Evolutionary conservation across 1,140 invertebrate species (phyloP).

Genomic region (Ruditapes philippinarum): DNA sequence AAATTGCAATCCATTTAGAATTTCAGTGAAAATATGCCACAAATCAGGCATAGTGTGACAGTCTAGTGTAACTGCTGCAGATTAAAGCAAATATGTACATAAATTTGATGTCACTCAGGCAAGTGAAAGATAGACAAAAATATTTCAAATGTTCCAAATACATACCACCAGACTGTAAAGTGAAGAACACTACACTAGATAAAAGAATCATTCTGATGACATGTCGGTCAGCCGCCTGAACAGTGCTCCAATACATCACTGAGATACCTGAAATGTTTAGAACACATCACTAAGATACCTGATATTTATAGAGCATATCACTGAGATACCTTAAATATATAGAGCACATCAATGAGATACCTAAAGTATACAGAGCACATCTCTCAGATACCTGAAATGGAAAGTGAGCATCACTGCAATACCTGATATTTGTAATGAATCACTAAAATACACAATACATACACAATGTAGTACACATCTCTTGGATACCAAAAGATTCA

Average conservation of each 20-base stretch:
- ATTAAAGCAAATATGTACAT: too few species aligned
- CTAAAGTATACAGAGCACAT: slow-evolving; percentile 75
- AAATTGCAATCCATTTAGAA: too few species aligned
- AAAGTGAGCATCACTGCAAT: slow-evolving; percentile 82
- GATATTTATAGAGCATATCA: slow-evolving; percentile 73
- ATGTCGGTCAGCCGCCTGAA: slow-evolving; percentile 82
- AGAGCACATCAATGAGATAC: slow-evolving; percentile 76
- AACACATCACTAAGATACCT: slow-evolving; percentile 83
- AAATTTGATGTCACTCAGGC: too few species aligned
- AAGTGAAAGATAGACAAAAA: too few species aligned
- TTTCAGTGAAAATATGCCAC: too few species aligned
- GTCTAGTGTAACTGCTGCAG: too few species aligned
- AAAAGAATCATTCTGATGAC: slow-evolving; percentile 80
- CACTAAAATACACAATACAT: too few species aligned
- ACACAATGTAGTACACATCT: too few species aligned
- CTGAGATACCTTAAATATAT: slow-evolving; percentile 81
- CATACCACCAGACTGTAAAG: slow-evolving; percentile 82
- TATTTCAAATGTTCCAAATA: neutral
- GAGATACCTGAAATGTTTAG: slow-evolving; percentile 83
- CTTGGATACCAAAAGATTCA: too few species aligned
- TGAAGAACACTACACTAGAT: slow-evolving; percentile 79
- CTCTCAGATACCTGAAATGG: slow-evolving; percentile 83
- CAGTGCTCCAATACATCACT: slow-evolving; percentile 83
- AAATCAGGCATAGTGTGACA: too few species aligned
- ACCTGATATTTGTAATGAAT: too few species aligned